Evolutionary conservation across 2,797 vertebrate species (phyloP).

Genomic region (Tenualosa ilisha): DNA sequence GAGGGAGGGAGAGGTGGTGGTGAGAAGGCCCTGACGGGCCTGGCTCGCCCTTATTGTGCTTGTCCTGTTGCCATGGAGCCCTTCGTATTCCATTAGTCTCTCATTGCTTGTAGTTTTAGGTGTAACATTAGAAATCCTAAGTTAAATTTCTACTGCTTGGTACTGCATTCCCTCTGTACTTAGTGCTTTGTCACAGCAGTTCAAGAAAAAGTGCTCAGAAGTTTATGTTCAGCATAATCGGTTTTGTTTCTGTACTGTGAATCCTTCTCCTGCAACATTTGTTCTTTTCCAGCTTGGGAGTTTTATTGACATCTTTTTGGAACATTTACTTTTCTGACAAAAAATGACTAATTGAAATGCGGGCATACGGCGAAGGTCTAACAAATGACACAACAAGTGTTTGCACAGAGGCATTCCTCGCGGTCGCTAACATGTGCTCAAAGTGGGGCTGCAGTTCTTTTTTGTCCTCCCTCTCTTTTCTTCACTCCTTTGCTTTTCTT

Average conservation of each 20-base stretch:
- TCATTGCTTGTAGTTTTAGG: neutral
- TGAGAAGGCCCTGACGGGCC: constrained; percentile 22
- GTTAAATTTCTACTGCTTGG: neutral
- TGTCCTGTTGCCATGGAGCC: constrained; percentile 38
- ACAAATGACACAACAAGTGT: constrained; percentile 56
- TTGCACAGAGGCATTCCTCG: constrained; percentile 65
- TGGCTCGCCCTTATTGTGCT: constrained; percentile 45
- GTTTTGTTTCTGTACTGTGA: neutral
- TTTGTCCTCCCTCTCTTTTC: neutral
- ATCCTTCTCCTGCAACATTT: neutral
- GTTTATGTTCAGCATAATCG: neutral
- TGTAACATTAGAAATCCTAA: neutral
- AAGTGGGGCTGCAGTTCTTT: constrained; percentile 47
- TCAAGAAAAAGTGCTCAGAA: neutral
- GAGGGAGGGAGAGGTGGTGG: constrained; percentile 22
- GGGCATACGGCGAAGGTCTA: neutral
- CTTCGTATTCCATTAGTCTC: neutral
- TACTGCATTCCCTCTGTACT: neutral
- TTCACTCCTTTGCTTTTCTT: neutral
- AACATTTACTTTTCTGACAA: constrained; percentile 29
- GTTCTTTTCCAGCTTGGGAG: neutral
- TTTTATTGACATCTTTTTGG: neutral
- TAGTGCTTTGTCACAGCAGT: neutral
- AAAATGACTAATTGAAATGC: constrained; percentile 36
- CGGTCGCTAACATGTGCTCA: constrained; percentile 50